Evolutionary conservation across 92 coral and sea anemone genomes (phyloP).

Genomic region (Parazoanthus swiftii): DNA sequence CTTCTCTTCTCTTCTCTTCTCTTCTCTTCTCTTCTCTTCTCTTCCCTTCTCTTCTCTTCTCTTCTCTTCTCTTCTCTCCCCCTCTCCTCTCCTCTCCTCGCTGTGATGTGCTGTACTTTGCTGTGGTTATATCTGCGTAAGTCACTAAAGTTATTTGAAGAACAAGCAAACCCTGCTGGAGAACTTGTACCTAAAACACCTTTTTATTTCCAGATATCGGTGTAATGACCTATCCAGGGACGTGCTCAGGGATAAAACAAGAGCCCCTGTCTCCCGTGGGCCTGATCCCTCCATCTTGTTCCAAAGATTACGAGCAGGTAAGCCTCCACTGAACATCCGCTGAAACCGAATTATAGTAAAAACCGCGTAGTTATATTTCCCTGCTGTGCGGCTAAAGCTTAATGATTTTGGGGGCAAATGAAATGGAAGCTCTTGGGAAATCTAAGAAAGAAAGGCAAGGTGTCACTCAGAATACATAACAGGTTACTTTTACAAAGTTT

Average conservation of each 20-base stretch:
- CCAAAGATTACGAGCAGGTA: slow-evolving; percentile 30
- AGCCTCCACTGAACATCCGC: background rate
- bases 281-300: background rate
- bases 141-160: background rate
- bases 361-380: background rate
- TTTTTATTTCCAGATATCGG: slow-evolving; percentile 23
- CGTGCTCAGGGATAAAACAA: slow-evolving; percentile 12
- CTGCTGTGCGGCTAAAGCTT: background rate
- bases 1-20: no score
- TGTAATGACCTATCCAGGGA: slow-evolving; percentile 36
- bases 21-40: no score
- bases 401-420: background rate
- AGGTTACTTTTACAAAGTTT: no score
- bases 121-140: background rate
- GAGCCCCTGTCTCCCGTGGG: slow-evolving; percentile 36
- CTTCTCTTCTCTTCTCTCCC: no score
- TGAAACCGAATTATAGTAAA: background rate
- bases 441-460: background rate
- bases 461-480: no score
- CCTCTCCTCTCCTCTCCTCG: no score
- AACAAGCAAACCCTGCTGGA: background rate
- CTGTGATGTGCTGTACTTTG: no score
- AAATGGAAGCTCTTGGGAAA: background rate
- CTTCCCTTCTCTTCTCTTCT: no score
- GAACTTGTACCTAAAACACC: no score